Percentiles rank a stretch among this genome's conserved stretches.
These are phyloP conservation scores for Amphipyra berbera DNA, from an alignment of 2,888 invertebrate species.

Conservation along the genomic window DNA sequence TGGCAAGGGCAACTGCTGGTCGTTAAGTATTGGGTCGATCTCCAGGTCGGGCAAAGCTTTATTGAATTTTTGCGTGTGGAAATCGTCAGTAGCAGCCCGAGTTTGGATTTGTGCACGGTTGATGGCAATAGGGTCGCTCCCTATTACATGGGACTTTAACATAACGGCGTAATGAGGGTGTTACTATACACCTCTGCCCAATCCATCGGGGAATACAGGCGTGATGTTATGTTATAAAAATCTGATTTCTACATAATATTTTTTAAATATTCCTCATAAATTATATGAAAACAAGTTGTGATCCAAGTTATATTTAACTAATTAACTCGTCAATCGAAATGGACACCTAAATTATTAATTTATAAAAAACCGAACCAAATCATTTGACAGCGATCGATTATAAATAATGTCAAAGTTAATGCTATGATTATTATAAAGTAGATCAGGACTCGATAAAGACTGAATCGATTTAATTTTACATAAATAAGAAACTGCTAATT, in stretches of 20 bases:
- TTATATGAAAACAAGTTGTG: constrained; percentile 38
- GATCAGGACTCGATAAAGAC: constrained; percentile 5
- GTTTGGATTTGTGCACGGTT: too few relatives aligned
- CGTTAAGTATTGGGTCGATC: too few relatives aligned
- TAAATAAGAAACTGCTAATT: constrained; percentile 10
- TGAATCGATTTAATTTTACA: constrained; percentile 4
- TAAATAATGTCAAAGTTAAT: constrained; percentile 13
- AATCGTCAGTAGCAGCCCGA: too few relatives aligned
- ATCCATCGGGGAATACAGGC: too few relatives aligned
- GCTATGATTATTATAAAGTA: constrained; percentile 12
- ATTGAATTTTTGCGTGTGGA: too few relatives aligned
- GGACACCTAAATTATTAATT: constrained; percentile 32
- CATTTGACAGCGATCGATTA: constrained; percentile 28
- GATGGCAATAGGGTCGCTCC: too few relatives aligned
- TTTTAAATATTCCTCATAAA: constrained; percentile 34
- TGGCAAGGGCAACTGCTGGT: too few relatives aligned
- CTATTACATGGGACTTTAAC: too few relatives aligned
- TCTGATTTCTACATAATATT: background rate
- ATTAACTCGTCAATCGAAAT: constrained; percentile 52
- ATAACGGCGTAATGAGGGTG: too few relatives aligned
- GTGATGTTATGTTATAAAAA: too few relatives aligned
- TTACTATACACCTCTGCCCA: too few relatives aligned
- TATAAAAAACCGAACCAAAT: constrained; percentile 24
- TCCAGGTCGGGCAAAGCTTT: too few relatives aligned
- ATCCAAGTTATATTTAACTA: constrained; percentile 43